Base-by-base conservation (phyloP, 1,140 invertebrate genomes). In the Calosoma granatense region DNA sequence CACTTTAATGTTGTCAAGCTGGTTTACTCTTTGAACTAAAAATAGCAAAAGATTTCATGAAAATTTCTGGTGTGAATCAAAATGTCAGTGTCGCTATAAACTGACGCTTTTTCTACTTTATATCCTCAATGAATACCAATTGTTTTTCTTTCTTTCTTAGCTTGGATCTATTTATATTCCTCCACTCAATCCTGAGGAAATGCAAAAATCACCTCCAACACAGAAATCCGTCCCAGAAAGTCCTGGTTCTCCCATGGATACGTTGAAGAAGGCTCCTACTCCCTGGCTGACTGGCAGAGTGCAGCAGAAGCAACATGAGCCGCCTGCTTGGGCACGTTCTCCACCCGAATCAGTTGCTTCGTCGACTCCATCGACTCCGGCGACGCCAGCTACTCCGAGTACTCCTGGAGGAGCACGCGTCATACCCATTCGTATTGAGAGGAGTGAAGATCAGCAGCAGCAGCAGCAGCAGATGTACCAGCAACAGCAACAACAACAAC, bases 341-440 rank as follows among this genome's bases (percentile, higher is more conserved):
- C 54, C 54, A 11, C 22, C 9, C 6, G 41, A 17, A 9, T 47
- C 41, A 9, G 17, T 4, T 17, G 17, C 17, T 11, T 12, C 41
- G 17, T 47, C 41, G 9, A 4, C 15, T 12, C 41, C 41, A 17
- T 47, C 53, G 2, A 53, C 11, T 21, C 15, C 20, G 2, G 19
- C 53, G 1, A 2, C 22, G 4, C 15, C 14, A 20, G 53, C 53
- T 36, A 19, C 20, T 21, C 30, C 11, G 4, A 17, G 20, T 19
- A n/a, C 23, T 21, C 19, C 54, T 20, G 1, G 19, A 51, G 52
- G 14, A 26, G 51, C 23, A 59, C 67, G 72, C 52, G 72, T 78
- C 22, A 77, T 78, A 61, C 76, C 76, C 54, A 77, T 78, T 54
- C 73, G 74, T 58, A 56, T 78, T 56, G 76, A 78, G 60, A 72